Percentiles rank a stretch among this genome's conserved stretches.
phyloP scores from a whole-genome alignment of 2,113 vertebrate species.

The Notothenia coriiceps region DNA sequence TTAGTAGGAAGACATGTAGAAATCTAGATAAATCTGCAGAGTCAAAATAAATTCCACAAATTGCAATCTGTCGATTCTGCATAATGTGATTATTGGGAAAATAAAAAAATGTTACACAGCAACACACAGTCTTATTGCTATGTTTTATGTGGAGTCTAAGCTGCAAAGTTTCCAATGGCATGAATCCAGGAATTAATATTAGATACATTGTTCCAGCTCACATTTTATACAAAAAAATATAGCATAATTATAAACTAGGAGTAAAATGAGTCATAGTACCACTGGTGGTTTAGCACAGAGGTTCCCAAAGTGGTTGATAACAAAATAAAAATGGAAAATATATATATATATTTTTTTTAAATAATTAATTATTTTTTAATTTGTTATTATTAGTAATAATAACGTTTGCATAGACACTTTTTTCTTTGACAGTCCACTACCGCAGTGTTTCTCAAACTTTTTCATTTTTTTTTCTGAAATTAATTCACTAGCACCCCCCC shows the following conservation, averaged over 20 bases:
- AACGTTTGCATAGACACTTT: no score
- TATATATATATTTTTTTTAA: no score
- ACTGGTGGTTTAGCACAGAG: neutral
- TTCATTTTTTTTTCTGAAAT: no score
- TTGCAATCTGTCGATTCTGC: slow-evolving; percentile 1
- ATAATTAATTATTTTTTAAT: no score
- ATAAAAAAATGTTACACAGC: neutral
- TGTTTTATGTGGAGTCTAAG: neutral
- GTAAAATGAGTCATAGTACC: neutral
- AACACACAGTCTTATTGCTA: neutral
- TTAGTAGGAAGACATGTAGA: no score
- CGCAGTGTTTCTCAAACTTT: no score
- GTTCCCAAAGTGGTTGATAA: no score
- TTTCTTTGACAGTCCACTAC: no score
- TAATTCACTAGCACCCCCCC: no score
- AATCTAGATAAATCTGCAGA: no score
- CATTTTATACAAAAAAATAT: neutral
- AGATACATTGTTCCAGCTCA: neutral
- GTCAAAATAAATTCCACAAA: neutral
- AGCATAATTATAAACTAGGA: neutral
- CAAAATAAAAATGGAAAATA: no score
- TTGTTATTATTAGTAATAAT: no score
- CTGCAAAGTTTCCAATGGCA: neutral
- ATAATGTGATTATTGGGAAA: slow-evolving; percentile 10
- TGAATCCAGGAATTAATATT: neutral